A percentile compares a stretch with the other conserved stretches of the same genome.
Evolutionary conservation across 2,888 invertebrate species (phyloP).

Genomic region (Prostheceraeus crozeri): DNA sequence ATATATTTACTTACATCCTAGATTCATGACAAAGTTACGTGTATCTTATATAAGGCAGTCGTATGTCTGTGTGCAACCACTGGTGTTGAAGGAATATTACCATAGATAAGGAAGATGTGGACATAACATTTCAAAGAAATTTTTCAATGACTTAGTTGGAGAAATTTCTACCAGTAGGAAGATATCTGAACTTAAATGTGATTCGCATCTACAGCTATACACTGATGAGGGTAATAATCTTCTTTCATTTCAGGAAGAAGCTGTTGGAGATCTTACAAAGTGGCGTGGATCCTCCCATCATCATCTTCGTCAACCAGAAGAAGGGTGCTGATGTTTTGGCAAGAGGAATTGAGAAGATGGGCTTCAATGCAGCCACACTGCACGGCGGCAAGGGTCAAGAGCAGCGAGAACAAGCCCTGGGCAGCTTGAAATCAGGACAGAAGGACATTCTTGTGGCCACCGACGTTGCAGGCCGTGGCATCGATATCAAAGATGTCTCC

Average conservation of each 20-base stretch:
- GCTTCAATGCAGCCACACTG: constrained; percentile 66
- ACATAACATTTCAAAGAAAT: no score
- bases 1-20: no score
- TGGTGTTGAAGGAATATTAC: no score
- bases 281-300: constrained; percentile 89
- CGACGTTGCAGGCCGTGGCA: constrained; percentile 99
- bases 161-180: no score
- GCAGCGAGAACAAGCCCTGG: constrained; percentile 93
- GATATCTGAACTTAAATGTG: no score
- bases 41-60: no score
- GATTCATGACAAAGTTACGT: no score
- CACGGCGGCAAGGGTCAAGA: constrained; percentile 99
- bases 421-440: constrained; percentile 84
- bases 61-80: no score
- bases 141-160: no score
- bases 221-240: no score
- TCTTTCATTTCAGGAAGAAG: constrained; percentile 67
- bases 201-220: no score
- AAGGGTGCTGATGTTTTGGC: constrained; percentile 96
- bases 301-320: constrained; percentile 99
- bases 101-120: no score
- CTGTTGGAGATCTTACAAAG: constrained; percentile 77
- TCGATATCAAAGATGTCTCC: constrained; percentile 98
- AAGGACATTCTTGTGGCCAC: constrained; percentile 98
- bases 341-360: constrained; percentile 88